These are phyloP conservation scores for Hesperophylax magnus DNA, from an alignment of 1,140 invertebrate genomes.

Conservation along the genomic window DNA sequence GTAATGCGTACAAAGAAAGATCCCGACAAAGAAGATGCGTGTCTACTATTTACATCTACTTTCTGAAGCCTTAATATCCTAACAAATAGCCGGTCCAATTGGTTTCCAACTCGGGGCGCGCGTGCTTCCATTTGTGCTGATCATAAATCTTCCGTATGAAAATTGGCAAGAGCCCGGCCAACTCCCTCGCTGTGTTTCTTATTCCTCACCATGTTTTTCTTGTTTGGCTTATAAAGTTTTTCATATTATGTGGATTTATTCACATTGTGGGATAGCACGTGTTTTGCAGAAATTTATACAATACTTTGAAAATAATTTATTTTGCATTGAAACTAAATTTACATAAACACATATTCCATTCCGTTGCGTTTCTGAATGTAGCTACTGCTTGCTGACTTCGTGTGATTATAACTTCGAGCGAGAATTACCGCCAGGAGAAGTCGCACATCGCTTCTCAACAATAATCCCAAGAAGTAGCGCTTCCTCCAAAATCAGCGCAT, in stretches of 20 bases:
- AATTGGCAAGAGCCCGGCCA: slow-evolving; percentile 51
- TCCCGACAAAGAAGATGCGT: slow-evolving; percentile 6
- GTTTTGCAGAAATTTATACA: too few relatives aligned
- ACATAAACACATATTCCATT: too few relatives aligned
- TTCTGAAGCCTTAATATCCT: not conserved
- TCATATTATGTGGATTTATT: too few relatives aligned
- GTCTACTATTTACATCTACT: too few relatives aligned
- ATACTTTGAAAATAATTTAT: too few relatives aligned
- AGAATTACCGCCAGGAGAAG: not conserved
- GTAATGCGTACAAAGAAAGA: not conserved
- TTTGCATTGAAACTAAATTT: too few relatives aligned
- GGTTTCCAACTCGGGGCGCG: slow-evolving; percentile 10
- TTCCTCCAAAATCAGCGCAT: not conserved
- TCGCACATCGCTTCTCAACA: not conserved
- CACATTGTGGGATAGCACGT: too few relatives aligned
- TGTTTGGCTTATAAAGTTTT: not conserved
- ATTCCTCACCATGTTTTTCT: not conserved
- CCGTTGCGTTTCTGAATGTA: too few relatives aligned
- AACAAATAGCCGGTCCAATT: slow-evolving; percentile 34
- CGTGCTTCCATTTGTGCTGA: slow-evolving; percentile 46
- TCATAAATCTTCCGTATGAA: slow-evolving; percentile 55
- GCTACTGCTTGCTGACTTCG: too few relatives aligned
- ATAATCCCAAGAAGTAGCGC: not conserved
- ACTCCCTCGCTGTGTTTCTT: slow-evolving; percentile 33
- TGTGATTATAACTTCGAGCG: too few relatives aligned